Evolutionary conservation across 2,797 vertebrate species (phyloP), one percentile per base, ranked within the genome.

Genomic region (Esox lucius): DNA sequence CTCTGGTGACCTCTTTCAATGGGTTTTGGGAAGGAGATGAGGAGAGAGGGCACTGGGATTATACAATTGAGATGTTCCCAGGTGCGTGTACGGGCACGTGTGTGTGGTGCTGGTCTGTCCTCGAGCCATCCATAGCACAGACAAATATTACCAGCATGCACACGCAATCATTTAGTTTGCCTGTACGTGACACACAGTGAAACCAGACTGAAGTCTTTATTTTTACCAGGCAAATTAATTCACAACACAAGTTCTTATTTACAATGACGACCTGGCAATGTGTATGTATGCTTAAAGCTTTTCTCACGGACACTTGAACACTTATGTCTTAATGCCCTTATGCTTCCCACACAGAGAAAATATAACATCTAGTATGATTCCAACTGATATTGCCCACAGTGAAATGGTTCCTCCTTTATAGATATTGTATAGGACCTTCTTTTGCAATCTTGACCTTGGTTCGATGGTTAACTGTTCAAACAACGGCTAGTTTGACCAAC

Each of bases 141-240:
- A 75, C 82, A 83, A 80, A 62, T 56, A 72, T 80, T 81, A 84
- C 71, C 69, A 75, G 67, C 64, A 75, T 75, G 80, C 75, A 75
- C 76, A 77, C 78, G 77, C 79, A 78, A 81, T 78, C 77, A 77
- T 83, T 83, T 85, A 81, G 80, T 82, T 83, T 70, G 24, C 74
- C 68, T 62, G 70, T 81, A 75, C 64, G 68, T 78, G 84, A 81
- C 83, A 73, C 80, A 73, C 71, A 75, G 73, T 75, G 78, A 80
- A 72, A 81, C 67, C 51, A 8, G 71, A 68, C 35, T 39, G 35
- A 39, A 39, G 35, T 46, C 9, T 11, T 46, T 13, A 13, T 46
- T 13, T 46, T 13, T 13, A 11, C 42, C 9, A 11, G 42, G 9
- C 9, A 7, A 12, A 42, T 46, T 46, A 13, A 46, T 13, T 46